Evolutionary conservation across 2,113 vertebrate genomes (phyloP).

Genomic region (Trematocara marginatum): DNA sequence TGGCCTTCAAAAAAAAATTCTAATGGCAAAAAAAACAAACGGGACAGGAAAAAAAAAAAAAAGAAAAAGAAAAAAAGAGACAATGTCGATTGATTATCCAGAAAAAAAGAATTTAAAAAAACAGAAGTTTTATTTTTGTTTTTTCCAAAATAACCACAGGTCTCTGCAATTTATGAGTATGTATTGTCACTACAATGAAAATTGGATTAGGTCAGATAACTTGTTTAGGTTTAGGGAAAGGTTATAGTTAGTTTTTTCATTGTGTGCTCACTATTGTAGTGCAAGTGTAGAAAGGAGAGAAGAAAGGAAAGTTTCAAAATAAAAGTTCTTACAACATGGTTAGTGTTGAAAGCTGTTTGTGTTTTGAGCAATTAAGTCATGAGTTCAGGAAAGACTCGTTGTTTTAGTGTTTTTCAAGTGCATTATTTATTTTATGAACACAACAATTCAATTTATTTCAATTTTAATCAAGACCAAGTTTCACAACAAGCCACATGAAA

Average conservation of each 20-base stretch:
- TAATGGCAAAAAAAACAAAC: too few relatives aligned
- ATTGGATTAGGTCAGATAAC: neutral
- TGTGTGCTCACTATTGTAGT: neutral
- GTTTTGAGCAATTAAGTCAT: neutral
- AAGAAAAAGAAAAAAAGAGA: neutral
- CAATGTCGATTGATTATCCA: neutral
- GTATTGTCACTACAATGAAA: neutral
- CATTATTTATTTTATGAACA: neutral
- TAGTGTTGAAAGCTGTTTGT: neutral
- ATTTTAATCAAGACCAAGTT: neutral
- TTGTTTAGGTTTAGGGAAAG: neutral
- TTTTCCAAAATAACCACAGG: neutral
- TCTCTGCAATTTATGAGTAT: neutral
- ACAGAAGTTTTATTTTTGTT: neutral
- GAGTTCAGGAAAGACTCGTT: accelerated
- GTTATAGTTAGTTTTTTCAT: neutral
- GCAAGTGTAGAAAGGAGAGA: neutral
- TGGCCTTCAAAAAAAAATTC: too few relatives aligned
- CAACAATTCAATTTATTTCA: neutral
- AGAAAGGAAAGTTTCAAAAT: neutral
- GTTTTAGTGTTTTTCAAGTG: neutral
- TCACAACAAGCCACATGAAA: neutral
- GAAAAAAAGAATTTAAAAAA: accelerated
- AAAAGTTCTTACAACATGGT: neutral
- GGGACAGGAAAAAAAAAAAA: neutral